Base-by-base conservation (phyloP, 1,140 invertebrate genomes). In the Drosophila ficusphila region DNA sequence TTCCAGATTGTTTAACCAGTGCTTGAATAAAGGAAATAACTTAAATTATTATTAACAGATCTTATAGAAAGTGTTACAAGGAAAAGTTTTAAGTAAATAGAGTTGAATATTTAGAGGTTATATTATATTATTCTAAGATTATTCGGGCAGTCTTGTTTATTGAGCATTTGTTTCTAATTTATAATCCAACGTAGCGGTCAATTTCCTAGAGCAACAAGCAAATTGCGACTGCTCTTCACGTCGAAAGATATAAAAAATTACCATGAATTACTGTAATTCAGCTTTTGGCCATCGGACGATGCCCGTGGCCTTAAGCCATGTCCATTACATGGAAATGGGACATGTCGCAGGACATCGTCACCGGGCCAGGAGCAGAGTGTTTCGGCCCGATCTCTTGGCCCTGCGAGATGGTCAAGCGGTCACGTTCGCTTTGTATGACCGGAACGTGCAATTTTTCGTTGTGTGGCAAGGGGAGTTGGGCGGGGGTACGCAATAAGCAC, bases 211-310 rank as follows among this genome's bases (percentile, higher is more conserved):
- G 78, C 31, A 77, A 62, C 38, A 46, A 51, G 16, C 14, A 25
- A 56, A 51, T 41, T 31, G 5, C 29, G 5, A 53, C 3, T 12
- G 14, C 67, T 21, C 11, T 27, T 33, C 41, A 33, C 42, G 49
- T 64, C 74, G 68, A 57, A 64, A 46, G 61, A 77, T 74, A 67
- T 49, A 82, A 70, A 74, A 86, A 85, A 86, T 85, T 79, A 76
- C 76, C 79, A 86, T 85, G 81, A 86, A 86, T 85, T 79, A 85
- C 81, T 68, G 81, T 86, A 78, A 85, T 86, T 86, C 83, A 21
- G 62, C 68, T 58, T 62, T 67, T 44, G 49, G 75, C 44, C 33
- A 48, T 14, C 31, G 56, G 25, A 67, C 31, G 58, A 39, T 65
- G 53, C 71, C 75, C 36, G 25, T 72, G 76, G 73, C 49, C 65